Conservation (phyloP, 2,888 invertebrate species). For the Agrotis ipsilon region DNA sequence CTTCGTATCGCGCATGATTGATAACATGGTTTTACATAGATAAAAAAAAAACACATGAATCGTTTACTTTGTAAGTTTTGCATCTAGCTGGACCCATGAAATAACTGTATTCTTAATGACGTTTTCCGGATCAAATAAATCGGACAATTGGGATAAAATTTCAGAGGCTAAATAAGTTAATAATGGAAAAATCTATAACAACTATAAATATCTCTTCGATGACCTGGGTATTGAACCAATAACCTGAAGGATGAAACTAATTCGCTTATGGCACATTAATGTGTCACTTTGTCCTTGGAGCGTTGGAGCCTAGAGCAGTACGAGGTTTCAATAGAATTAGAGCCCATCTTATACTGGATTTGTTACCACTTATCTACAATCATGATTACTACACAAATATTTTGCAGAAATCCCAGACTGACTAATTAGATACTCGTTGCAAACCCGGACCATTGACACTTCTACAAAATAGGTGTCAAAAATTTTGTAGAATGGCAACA, state of each 20-base stretch:
- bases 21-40: too few species aligned
- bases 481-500: conserved; percentile 48
- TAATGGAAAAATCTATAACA: neutral
- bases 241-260: too few species aligned
- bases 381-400: neutral
- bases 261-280: neutral
- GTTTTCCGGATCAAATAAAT: too few species aligned
- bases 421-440: conserved; percentile 1
- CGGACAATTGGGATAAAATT: neutral
- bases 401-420: conserved; percentile 4
- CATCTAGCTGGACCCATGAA: neutral
- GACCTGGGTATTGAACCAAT: neutral
- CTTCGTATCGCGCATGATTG: neutral
- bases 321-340: neutral
- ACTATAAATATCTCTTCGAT: neutral
- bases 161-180: neutral
- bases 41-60: neutral
- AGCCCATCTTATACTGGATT: neutral
- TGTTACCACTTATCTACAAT: neutral
- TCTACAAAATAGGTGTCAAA: conserved; percentile 36
- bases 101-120: too few species aligned
- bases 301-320: neutral
- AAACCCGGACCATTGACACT: conserved; percentile 29
- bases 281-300: neutral
- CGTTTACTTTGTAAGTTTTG: neutral